Evolutionary conservation across 64 coral and sea anemone species (phyloP).

Genomic region (Acropora yongei): DNA sequence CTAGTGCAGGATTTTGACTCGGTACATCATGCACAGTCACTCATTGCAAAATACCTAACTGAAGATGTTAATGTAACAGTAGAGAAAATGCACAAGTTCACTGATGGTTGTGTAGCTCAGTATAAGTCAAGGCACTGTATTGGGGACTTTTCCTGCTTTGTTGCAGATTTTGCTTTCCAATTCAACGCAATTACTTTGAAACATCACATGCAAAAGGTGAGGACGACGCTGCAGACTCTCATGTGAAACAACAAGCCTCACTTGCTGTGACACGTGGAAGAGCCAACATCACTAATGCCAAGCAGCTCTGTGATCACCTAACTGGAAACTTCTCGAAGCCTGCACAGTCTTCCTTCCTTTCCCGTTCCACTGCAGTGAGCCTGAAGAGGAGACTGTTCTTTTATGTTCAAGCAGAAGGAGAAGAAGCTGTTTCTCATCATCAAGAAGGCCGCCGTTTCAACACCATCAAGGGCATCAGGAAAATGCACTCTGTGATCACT

Average conservation of each 20-base stretch:
- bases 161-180: constrained; percentile 55
- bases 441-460: constrained; percentile 34
- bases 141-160: constrained; percentile 55
- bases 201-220: not conserved
- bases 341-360: not conserved
- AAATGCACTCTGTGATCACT: constrained; percentile 31
- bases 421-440: constrained; percentile 2
- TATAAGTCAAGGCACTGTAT: constrained; percentile 24
- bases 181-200: constrained; percentile 45
- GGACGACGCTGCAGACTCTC: constrained; percentile 20
- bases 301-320: constrained; percentile 49
- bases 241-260: constrained; percentile 55
- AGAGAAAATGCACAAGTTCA: no score
- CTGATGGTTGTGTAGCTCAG: no score
- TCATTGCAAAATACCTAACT: no score
- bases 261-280: constrained; percentile 32
- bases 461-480: constrained; percentile 34
- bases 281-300: constrained; percentile 41
- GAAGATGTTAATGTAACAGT: no score
- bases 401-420: constrained; percentile 46
- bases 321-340: not conserved
- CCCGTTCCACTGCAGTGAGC: constrained; percentile 28
- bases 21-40: constrained; percentile 33
- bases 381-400: constrained; percentile 43
- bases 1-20: constrained; percentile 52